Evolutionary conservation across 2,888 invertebrate genomes (phyloP).

Genomic region (Xestobium rufovillosum): DNA sequence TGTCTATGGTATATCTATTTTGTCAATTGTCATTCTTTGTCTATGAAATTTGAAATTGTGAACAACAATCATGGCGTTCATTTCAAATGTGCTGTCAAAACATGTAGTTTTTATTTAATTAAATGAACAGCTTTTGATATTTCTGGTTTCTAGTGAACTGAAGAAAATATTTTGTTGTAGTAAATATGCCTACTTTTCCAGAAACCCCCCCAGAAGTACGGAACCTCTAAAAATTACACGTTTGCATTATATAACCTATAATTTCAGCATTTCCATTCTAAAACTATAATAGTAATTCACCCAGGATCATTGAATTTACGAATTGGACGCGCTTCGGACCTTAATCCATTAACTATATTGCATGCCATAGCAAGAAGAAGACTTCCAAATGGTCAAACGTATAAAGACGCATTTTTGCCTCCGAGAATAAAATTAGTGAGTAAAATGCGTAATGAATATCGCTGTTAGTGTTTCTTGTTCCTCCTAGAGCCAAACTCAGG

Average conservation of each 20-base stretch:
- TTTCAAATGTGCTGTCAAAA: too few species aligned
- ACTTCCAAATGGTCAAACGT: conserved; percentile 43
- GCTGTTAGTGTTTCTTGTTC: conserved; percentile 26
- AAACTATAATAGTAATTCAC: conserved; percentile 86
- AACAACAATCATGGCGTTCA: too few species aligned
- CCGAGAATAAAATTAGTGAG: conserved; percentile 51
- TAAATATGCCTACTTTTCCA: conserved; percentile 17
- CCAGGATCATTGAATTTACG: conserved; percentile 86
- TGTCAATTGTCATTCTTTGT: too few species aligned
- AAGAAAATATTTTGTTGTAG: too few species aligned
- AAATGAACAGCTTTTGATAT: too few species aligned
- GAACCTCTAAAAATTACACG: background rate
- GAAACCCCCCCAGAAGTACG: conserved; percentile 23
- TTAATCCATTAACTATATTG: conserved; percentile 74
- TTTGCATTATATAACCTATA: conserved; percentile 5
- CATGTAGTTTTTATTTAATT: too few species aligned
- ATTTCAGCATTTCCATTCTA: conserved; percentile 62
- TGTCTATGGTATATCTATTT: too few species aligned
- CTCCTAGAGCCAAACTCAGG: conserved; percentile 62
- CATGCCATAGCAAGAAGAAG: conserved; percentile 77
- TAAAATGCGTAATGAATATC: conserved; percentile 4
- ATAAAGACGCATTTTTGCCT: conserved; percentile 60
- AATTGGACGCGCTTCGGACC: conserved; percentile 85
- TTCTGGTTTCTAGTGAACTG: too few species aligned
- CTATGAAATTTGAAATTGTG: too few species aligned